phyloP scores from a whole-genome alignment of 2,888 invertebrate genomes.

The Drosophila conformis region DNA sequence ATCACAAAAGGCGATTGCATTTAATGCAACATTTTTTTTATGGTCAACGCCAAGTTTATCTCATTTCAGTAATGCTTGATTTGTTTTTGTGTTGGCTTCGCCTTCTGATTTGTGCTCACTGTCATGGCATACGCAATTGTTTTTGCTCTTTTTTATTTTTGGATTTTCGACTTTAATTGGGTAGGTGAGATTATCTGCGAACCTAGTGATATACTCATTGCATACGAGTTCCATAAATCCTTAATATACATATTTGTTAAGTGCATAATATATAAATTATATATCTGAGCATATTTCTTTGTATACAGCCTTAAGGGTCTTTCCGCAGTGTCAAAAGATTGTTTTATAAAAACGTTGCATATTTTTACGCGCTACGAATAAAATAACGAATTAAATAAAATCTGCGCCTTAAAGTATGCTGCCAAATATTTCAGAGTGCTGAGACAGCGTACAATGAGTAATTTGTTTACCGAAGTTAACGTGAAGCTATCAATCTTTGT shows the following conservation, averaged over 20 bases:
- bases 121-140: constrained; percentile 50
- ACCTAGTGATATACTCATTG: not conserved
- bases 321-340: not conserved
- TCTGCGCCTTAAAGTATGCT: constrained; percentile 27
- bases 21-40: constrained; percentile 68
- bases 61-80: constrained; percentile 7
- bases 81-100: constrained; percentile 17
- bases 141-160: constrained; percentile 13
- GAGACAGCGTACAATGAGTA: constrained; percentile 14
- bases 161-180: constrained; percentile 4
- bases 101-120: constrained; percentile 51
- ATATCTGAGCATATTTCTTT: not conserved
- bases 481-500: constrained; percentile 16
- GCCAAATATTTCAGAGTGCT: not conserved
- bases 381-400: not conserved
- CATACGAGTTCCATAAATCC: not conserved
- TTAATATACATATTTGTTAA: not conserved
- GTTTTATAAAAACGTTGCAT: constrained; percentile 19
- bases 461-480: not conserved
- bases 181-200: not conserved
- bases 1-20: constrained; percentile 73
- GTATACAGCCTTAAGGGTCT: not conserved
- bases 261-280: not conserved
- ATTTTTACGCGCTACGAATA: constrained; percentile 13
- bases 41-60: constrained; percentile 59